Percentiles rank a stretch among this genome's conserved stretches.
These are phyloP conservation scores for Bos taurus DNA, from an alignment of 2,113 vertebrate species.

Conservation along the genomic window DNA sequence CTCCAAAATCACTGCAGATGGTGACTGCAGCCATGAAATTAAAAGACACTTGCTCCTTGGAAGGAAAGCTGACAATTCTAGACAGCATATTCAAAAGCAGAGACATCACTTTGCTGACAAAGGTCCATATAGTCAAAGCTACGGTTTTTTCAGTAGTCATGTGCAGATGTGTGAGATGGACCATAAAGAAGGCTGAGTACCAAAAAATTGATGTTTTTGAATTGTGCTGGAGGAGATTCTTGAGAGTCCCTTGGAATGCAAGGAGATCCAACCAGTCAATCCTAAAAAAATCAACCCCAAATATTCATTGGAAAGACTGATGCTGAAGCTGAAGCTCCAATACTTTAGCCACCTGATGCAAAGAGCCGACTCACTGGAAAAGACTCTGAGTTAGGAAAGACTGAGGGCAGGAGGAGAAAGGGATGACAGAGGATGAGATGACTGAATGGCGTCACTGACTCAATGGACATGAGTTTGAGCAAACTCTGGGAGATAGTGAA, in stretches of 20 bases:
- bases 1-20: background rate
- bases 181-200: background rate
- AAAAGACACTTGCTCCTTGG: background rate
- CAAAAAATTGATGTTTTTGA: background rate
- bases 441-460: background rate
- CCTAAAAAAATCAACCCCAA: background rate
- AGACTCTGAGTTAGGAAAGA: background rate
- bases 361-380: background rate
- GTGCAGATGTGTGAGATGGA: background rate
- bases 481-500: background rate
- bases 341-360: background rate
- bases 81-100: background rate
- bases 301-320: background rate
- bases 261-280: background rate
- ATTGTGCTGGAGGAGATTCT: background rate
- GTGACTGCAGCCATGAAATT: background rate
- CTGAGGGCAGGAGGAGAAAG: background rate
- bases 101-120: background rate
- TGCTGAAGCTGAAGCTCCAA: background rate
- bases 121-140: background rate
- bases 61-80: background rate
- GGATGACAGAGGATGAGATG: background rate
- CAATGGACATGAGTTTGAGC: background rate
- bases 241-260: background rate
- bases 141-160: background rate